These are phyloP conservation scores for Microplitis manilae DNA, from an alignment of 2,888 invertebrate species.

Conservation along the genomic window DNA sequence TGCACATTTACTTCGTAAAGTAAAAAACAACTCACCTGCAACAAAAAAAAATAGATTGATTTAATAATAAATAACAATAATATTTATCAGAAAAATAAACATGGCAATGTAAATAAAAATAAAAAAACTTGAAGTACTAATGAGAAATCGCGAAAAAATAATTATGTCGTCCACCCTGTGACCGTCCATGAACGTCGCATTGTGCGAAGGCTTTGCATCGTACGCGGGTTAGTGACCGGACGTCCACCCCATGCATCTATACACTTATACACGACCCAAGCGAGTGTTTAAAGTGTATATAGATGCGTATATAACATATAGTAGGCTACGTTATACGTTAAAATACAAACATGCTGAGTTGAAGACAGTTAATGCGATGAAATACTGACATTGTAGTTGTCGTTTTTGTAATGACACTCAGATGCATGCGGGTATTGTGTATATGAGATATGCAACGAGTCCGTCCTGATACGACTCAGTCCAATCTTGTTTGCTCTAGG, in stretches of 20 bases:
- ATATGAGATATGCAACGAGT: slow-evolving; percentile 34
- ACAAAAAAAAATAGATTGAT: slow-evolving; percentile 25
- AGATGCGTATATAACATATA: slow-evolving; percentile 30
- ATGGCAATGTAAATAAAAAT: neutral
- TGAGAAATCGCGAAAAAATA: slow-evolving; percentile 23
- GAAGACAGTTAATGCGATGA: slow-evolving; percentile 45
- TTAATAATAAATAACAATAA: neutral
- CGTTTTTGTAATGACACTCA: slow-evolving; percentile 45
- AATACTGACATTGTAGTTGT: slow-evolving; percentile 50
- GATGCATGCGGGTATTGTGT: slow-evolving; percentile 36
- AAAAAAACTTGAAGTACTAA: neutral
- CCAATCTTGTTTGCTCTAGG: slow-evolving; percentile 59
- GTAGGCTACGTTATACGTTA: neutral
- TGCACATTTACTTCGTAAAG: neutral
- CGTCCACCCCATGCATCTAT: slow-evolving; percentile 67
- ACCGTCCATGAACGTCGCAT: slow-evolving; percentile 53
- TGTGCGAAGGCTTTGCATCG: slow-evolving; percentile 43
- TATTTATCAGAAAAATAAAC: neutral
- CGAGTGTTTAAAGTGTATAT: slow-evolving; percentile 38
- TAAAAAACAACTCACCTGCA: slow-evolving; percentile 35
- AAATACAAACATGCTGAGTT: slow-evolving; percentile 20
- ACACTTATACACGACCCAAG: slow-evolving; percentile 51
- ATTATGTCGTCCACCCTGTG: slow-evolving; percentile 50
- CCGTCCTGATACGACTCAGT: slow-evolving; percentile 47
- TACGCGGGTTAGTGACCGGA: slow-evolving; percentile 66